phyloP scores from a whole-genome alignment of 2,888 invertebrate species.

The Polyploca ridens region DNA sequence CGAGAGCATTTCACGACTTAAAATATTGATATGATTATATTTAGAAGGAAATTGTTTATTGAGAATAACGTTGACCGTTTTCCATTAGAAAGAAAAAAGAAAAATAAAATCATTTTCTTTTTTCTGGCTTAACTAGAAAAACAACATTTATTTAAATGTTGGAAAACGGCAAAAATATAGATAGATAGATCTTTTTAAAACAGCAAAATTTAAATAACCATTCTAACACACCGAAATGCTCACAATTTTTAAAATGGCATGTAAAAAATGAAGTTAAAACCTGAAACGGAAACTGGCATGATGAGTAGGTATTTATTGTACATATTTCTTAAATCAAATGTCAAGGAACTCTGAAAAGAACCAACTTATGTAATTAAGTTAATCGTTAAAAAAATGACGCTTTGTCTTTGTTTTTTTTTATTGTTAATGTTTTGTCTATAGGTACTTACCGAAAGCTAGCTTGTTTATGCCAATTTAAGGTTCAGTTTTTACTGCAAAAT shows the following conservation, averaged over 20 bases:
- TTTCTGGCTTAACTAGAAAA: too few species aligned
- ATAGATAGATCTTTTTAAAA: background rate
- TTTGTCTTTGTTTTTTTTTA: too few species aligned
- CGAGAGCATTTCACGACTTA: constrained; percentile 45
- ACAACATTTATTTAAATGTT: background rate
- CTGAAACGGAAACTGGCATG: background rate
- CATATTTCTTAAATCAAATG: background rate
- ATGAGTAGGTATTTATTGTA: background rate
- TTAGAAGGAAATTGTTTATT: constrained; percentile 41
- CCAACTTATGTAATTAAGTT: too few species aligned
- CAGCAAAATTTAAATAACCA: background rate
- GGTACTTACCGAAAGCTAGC: too few species aligned
- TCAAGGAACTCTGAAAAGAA: too few species aligned
- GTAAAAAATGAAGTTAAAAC: background rate
- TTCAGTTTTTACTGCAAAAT: constrained; percentile 1
- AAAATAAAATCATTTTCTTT: too few species aligned
- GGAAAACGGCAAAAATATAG: background rate
- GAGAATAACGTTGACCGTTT: background rate
- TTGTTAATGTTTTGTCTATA: too few species aligned
- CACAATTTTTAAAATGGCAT: background rate
- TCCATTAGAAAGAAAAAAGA: background rate
- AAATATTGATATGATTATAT: constrained; percentile 73
- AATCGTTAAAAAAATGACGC: too few species aligned
- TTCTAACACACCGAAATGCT: background rate
- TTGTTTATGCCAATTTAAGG: background rate